Percentiles rank a stretch among this genome's conserved stretches.
Conservation (phyloP, 2,113 vertebrate species). For the Pygathrix nemaeus region DNA sequence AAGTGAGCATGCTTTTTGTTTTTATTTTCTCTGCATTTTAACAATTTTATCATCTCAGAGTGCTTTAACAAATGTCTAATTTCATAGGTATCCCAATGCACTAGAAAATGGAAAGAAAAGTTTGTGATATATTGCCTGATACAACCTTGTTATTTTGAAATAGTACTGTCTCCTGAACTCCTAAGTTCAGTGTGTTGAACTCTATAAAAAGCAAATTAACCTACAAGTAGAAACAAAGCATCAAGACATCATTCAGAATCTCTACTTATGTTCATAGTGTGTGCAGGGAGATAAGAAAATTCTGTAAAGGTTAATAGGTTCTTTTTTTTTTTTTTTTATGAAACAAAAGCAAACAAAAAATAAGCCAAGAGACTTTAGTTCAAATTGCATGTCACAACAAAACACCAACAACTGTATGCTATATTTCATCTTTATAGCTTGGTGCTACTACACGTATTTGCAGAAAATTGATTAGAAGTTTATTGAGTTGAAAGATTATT, state of each 20-base stretch:
- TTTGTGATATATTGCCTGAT: background rate
- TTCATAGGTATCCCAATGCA: background rate
- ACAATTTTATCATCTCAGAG: background rate
- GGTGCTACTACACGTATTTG: background rate
- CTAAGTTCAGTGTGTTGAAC: slow-evolving; percentile 5
- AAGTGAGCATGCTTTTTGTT: background rate
- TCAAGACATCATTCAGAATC: background rate
- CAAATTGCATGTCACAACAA: background rate
- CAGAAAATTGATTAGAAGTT: background rate
- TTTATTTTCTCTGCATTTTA: background rate
- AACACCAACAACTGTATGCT: background rate
- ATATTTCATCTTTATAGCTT: background rate
- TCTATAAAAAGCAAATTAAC: slow-evolving; percentile 27
- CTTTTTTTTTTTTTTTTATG: background rate
- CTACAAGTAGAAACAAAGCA: background rate
- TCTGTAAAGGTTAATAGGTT: background rate
- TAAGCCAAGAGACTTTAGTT: background rate
- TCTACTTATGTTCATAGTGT: background rate
- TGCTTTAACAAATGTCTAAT: slow-evolving; percentile 4
- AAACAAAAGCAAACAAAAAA: background rate
- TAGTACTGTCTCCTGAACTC: background rate
- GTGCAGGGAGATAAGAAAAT: background rate
- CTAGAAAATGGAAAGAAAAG: background rate
- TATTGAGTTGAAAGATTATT: slow-evolving; percentile 9
- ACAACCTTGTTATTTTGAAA: background rate